Base-by-base conservation (phyloP, 2,113 vertebrate genomes). In the Synchiropus splendidus region DNA sequence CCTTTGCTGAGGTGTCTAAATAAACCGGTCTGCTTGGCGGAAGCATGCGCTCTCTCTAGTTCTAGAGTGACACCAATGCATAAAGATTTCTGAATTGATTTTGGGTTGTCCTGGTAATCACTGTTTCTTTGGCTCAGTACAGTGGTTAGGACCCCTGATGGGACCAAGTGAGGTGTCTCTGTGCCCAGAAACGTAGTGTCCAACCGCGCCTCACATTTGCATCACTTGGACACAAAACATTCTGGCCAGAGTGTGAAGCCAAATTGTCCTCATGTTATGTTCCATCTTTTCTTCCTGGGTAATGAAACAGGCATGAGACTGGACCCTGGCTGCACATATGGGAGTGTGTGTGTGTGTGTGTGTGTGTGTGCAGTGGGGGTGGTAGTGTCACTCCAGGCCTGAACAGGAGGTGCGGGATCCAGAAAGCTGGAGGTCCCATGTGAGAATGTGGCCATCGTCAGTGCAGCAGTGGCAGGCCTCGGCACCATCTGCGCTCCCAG, bases 361-460 rank as follows among this genome's bases (percentile, higher is more conserved):
- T 42, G 40, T 37, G 36, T 48, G 38, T 46, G 16, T 11, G 42
- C 5, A 16, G 5, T 4, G 9, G 18, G 40, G 21, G 35, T 39
- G 39, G 42, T 39, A 35, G n/a, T 54, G 65, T 51, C 14, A 27
- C 47, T 62, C 48, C 70, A 71, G 58, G 71, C 58, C 58, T 48
- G 75, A 77, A 72, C 75, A 77, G 74, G 80, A 77, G 80, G 81
- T 81, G 80, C 72, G 75, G 73, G 67, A 78, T 73, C 70, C 75
- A 78, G 77, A 79, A 72, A 81, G 71, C 77, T 59, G 70, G 63
- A 61, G 67, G 78, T 85, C 83, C 81, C 81, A 85, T 83, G 80
- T 85, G 83, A 85, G 79, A 85, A 83, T 83, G 79, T 79, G 78
- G 71, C 78, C 76, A 58, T 82, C 71, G 58, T 71, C 50, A 45